Base-by-base conservation (phyloP, 2,888 invertebrate genomes). In the Patella pellucida region DNA sequence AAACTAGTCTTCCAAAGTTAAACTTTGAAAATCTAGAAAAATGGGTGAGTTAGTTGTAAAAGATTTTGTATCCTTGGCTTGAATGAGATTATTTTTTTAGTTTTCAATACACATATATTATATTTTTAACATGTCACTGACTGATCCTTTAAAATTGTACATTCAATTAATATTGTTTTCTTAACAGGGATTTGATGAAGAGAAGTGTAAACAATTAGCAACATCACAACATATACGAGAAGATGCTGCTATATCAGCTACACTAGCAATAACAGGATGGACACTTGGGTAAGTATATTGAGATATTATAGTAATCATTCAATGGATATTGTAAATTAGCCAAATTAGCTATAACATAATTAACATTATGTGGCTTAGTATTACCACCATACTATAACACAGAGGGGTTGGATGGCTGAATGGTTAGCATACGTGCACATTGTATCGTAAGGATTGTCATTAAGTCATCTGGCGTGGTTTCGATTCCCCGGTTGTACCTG, bases 211-310 rank as follows among this genome's bases (percentile, higher is more conserved):
- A 23, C 62, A 62, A 4, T 14, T 62, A 23, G 62, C 62, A 4
- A 23, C 11, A 23, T 62, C 62, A 23, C 62, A 62, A 23, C 19
- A 23, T 72, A 52, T 62, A 54, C 41, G 72, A 31, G 62, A 62
- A 72, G 41, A 62, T 72, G 56, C 56, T 54, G 27, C 56, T 54
- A 50, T 72, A 54, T 75, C 74, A 9, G 78, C 78, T 15, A 73
- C 84, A 1, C 76, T 85, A 15, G 83, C 85, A 68, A 73, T 85
- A 16, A 81, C 82, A 74, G 86, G 86, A 41, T 86, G 86, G 86
- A 76, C 76, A 41, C 71, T 78, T 54, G 79, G 81, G 86, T 85
- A 75, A 75, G 72, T 15, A 41, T n/a, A 50, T 9, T 4, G 15
- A 16, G 19, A 54, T 41, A 16, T 23, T 31, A n/a, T n/a, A 31